Percentiles rank a stretch among this genome's conserved stretches.
Conservation (phyloP, 2,113 vertebrate genomes). For the Cyanoramphus novaezelandiae region DNA sequence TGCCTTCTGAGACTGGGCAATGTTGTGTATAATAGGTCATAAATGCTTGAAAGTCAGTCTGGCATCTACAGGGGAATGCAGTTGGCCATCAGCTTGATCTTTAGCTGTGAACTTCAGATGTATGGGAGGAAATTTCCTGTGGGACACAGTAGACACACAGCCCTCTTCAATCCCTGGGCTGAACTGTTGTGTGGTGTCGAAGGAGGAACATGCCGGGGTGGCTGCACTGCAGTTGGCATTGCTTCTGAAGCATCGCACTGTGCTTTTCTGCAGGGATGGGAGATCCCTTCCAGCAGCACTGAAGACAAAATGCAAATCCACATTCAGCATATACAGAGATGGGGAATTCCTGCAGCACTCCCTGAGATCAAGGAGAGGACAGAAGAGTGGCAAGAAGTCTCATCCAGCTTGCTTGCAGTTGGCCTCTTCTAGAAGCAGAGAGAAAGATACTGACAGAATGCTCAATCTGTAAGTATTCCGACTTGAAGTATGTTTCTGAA, state of each 20-base stretch:
- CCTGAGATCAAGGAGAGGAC: background rate
- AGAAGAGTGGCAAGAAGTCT: background rate
- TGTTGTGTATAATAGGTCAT: background rate
- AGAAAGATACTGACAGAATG: background rate
- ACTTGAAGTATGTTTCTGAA: background rate
- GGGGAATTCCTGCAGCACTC: background rate
- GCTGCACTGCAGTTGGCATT: background rate
- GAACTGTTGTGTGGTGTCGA: background rate
- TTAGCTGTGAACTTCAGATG: background rate
- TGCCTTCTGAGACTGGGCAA: background rate
- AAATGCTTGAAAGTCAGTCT: background rate
- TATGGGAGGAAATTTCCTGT: background rate
- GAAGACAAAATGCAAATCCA: background rate
- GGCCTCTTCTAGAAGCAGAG: background rate
- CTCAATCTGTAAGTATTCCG: background rate
- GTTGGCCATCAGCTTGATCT: background rate
- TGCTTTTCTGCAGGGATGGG: background rate
- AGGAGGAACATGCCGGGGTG: accelerated
- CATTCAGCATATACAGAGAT: background rate
- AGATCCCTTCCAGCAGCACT: background rate
- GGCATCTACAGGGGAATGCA: background rate
- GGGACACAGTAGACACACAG: background rate
- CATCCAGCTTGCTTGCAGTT: background rate
- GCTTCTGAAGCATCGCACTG: background rate
- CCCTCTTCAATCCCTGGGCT: background rate